Evolutionary conservation across 2,113 vertebrate genomes (phyloP).

Genomic region (Anoura caudifer): DNA sequence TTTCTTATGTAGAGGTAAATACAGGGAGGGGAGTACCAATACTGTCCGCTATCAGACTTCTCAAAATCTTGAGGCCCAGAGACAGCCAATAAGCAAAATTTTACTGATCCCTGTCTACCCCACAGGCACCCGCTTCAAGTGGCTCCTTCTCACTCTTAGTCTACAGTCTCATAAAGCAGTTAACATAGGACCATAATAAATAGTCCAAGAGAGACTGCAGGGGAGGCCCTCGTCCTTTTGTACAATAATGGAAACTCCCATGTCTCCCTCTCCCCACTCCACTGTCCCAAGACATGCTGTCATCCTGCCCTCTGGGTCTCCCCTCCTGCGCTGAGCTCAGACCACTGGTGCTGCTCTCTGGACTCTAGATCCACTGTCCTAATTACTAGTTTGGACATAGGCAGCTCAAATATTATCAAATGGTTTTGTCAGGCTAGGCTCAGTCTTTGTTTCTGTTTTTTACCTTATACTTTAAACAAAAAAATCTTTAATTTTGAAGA

Average conservation of each 20-base stretch:
- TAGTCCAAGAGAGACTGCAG: neutral
- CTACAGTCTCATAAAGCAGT: neutral
- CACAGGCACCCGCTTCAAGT: neutral
- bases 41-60: neutral
- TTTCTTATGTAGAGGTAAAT: neutral
- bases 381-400: neutral
- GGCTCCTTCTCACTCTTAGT: neutral
- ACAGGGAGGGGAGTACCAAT: neutral
- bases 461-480: neutral
- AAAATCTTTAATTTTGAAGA: conserved; percentile 16
- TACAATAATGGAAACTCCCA: neutral
- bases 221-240: neutral
- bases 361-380: neutral
- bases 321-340: neutral
- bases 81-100: neutral
- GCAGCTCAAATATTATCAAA: neutral
- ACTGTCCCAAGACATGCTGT: neutral
- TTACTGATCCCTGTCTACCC: neutral
- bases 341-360: neutral
- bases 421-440: neutral
- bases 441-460: neutral
- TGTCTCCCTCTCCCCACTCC: neutral
- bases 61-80: neutral
- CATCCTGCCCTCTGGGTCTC: neutral
- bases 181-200: neutral